A percentile compares a stretch with the other conserved stretches of the same genome.
Conservation (phyloP, 2,888 invertebrate species). For the Pinctada fucata region DNA sequence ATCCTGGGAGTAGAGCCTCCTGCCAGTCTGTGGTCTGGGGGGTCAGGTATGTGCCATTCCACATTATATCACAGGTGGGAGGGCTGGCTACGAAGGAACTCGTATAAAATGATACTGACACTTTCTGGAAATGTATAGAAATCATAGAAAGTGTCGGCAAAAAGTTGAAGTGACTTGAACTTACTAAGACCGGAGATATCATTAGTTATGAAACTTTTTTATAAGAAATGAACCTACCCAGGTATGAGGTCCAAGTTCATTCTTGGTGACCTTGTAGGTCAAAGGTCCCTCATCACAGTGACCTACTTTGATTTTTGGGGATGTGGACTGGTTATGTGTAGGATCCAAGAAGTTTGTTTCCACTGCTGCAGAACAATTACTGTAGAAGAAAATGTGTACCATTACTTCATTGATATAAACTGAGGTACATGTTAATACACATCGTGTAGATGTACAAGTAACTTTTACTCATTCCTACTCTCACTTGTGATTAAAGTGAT, state of each 20-base stretch:
- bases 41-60: background rate
- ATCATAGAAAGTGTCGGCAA: too few relatives aligned
- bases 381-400: background rate
- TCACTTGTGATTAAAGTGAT: too few relatives aligned
- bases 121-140: background rate
- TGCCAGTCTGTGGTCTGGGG: background rate
- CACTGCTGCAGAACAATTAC: conserved; percentile 33
- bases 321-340: conserved; percentile 17
- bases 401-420: too few relatives aligned
- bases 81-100: background rate
- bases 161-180: too few relatives aligned
- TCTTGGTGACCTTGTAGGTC: conserved; percentile 7
- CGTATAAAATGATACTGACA: background rate
- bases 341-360: conserved; percentile 20
- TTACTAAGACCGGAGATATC: too few relatives aligned
- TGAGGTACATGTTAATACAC: too few relatives aligned
- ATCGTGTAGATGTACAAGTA: too few relatives aligned
- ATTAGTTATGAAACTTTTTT: too few relatives aligned
- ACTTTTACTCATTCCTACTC: too few relatives aligned
- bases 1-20: conserved; percentile 34
- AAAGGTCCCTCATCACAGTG: conserved; percentile 31
- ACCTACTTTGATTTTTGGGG: conserved; percentile 23
- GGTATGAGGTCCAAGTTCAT: background rate
- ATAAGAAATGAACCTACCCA: background rate
- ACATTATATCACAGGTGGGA: background rate